Percentiles rank a stretch among this genome's conserved stretches.
phyloP scores from a whole-genome alignment of 2,888 invertebrate genomes.

The Macrophya annulata region DNA sequence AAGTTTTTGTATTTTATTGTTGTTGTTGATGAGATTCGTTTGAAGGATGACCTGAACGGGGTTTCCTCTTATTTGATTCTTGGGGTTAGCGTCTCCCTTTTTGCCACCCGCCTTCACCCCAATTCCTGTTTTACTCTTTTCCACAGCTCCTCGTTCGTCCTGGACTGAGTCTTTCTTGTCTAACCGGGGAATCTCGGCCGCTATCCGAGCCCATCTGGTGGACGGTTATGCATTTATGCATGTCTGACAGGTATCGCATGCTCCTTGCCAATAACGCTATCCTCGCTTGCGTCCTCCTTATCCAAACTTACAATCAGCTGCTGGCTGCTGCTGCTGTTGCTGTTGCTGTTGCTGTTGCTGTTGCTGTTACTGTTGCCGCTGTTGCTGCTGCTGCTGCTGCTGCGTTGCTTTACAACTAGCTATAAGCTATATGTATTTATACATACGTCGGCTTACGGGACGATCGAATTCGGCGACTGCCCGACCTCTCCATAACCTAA shows the following conservation, averaged over 20 bases:
- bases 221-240: conserved; percentile 76
- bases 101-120: background rate
- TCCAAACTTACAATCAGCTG: conserved; percentile 37
- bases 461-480: conserved; percentile 36
- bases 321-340: conserved; percentile 38
- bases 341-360: conserved; percentile 7
- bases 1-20: background rate
- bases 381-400: conserved; percentile 33
- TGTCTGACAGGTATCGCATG: conserved; percentile 76
- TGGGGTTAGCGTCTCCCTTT: conserved; percentile 1
- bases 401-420: conserved; percentile 21
- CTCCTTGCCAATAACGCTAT: conserved; percentile 75
- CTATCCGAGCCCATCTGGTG: conserved; percentile 74
- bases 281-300: conserved; percentile 51
- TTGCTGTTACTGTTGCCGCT: conserved; percentile 8
- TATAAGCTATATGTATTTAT: background rate
- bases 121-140: conserved; percentile 31
- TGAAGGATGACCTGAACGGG: background rate
- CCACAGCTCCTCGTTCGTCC: conserved; percentile 35
- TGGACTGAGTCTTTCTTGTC: conserved; percentile 67
- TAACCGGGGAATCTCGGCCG: conserved; percentile 70
- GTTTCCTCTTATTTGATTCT: conserved; percentile 20
- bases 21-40: background rate
- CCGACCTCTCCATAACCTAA: background rate
- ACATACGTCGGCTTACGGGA: conserved; percentile 1